Conservation (phyloP, 2,888 invertebrate species). For the Sarcophaga carnaria region DNA sequence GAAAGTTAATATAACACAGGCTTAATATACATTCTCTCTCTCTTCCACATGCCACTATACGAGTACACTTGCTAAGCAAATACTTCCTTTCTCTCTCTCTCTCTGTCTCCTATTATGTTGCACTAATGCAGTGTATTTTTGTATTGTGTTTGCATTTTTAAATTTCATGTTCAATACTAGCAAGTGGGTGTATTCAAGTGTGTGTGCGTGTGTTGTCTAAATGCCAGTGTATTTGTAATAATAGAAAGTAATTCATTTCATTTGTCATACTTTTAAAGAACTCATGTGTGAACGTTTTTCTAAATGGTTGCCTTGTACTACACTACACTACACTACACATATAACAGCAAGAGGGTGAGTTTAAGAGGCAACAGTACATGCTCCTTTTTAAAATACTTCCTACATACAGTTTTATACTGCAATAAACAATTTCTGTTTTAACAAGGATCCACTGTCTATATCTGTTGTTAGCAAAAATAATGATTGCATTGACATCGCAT, state of each 20-base stretch:
- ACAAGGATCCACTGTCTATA: too few species aligned
- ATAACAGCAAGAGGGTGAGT: too few species aligned
- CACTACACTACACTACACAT: not conserved
- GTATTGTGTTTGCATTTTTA: not conserved
- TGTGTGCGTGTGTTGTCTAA: not conserved
- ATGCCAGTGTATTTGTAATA: conserved; percentile 27
- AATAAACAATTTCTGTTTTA: too few species aligned
- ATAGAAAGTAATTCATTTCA: conserved; percentile 67
- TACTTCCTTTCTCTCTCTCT: not conserved
- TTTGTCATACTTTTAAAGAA: conserved; percentile 63
- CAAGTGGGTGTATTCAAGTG: not conserved
- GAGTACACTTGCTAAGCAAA: not conserved
- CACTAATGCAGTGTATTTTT: not conserved
- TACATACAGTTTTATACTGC: too few species aligned
- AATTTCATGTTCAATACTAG: not conserved
- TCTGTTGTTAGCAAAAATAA: conserved; percentile 42
- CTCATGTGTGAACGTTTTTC: conserved; percentile 65
- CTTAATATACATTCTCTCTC: conserved; percentile 22
- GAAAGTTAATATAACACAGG: conserved; percentile 51
- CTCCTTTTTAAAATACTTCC: too few species aligned
- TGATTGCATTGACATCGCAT: conserved; percentile 61
- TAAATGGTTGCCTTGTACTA: conserved; percentile 31
- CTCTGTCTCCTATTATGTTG: not conserved
- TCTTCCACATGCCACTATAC: too few species aligned
- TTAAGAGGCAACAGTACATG: too few species aligned